Evolutionary conservation across 2,113 vertebrate species (phyloP), one percentile per base, ranked within the genome.

Genomic region (Aramus guarauna): DNA sequence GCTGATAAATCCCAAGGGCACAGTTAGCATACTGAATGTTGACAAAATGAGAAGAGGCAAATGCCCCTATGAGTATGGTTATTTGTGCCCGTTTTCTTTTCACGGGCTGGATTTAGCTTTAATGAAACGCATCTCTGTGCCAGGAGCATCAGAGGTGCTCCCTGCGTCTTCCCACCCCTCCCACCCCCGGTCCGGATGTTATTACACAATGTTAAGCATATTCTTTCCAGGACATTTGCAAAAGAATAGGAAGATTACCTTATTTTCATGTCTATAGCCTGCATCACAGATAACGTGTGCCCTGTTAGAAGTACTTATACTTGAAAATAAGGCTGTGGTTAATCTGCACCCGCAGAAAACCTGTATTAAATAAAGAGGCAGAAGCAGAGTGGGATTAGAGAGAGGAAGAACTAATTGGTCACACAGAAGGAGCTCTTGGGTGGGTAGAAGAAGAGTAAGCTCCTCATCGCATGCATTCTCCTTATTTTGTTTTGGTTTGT

Each of bases 191-290:
- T 72, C 84, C 4, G 6, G 84, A 87, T 91, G 94, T 76, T 96
- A 94, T 92, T 90, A 85, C 74, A 85, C 75, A 21, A 67, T 29
- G 72, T 89, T 86, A 86, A 93, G 90, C 26, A 69, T 92, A 91
- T 88, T 91, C 73, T 92, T 92, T 91, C 91, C 89, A 59, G 41
- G 50, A 69, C 47, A 85, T 97, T 95, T 96, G 89, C 95, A 97
- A 96, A 94, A 95, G 69, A 96, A 97, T 91, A 79, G 89, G 93
- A 95, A 96, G 96, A 96, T 94, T 91, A 93, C 96, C 93, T 96
- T 93, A 78, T 96, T 96, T 96, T 94, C 81, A 96, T 92, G 93
- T 90, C 87, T 96, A 91, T 88, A 90, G 93, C 60, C 84, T 91
- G 81, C 92, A 73, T 92, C 66, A 81, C 86, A 90, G 84, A 76